phyloP scores from a whole-genome alignment of 2,797 vertebrate genomes.

The Anguilla obscura region DNA sequence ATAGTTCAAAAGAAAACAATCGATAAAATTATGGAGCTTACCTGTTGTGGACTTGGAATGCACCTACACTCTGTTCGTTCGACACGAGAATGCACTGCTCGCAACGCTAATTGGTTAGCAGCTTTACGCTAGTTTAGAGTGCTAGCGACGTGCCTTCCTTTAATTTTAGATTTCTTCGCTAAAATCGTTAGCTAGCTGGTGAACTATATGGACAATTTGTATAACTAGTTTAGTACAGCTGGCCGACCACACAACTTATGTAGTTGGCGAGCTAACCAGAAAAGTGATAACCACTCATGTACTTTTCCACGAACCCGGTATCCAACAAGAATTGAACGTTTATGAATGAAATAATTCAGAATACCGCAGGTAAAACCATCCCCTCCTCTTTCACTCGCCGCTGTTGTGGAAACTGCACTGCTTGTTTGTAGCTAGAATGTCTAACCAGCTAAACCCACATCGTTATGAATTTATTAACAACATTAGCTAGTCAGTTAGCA shows the following conservation, averaged over 20 bases:
- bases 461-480: neutral
- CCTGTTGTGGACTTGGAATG: neutral
- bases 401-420: neutral
- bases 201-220: neutral
- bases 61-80: neutral
- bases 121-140: neutral
- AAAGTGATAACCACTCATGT: slow-evolving; percentile 42
- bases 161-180: neutral
- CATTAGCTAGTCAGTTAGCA: slow-evolving; percentile 1
- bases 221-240: neutral
- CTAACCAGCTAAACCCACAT: neutral
- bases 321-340: neutral
- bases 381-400: slow-evolving; percentile 15
- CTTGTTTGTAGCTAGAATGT: neutral
- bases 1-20: neutral
- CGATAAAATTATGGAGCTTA: neutral
- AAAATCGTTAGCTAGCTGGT: neutral
- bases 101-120: neutral
- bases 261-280: slow-evolving; percentile 47
- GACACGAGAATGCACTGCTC: neutral
- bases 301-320: slow-evolving; percentile 29
- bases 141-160: neutral
- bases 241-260: slow-evolving; percentile 17
- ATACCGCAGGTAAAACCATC: slow-evolving; percentile 47
- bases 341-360: slow-evolving; percentile 32